A percentile compares a stretch with the other conserved stretches of the same genome.
phyloP scores from a whole-genome alignment of 2,113 vertebrate genomes.

The Podiceps cristatus region DNA sequence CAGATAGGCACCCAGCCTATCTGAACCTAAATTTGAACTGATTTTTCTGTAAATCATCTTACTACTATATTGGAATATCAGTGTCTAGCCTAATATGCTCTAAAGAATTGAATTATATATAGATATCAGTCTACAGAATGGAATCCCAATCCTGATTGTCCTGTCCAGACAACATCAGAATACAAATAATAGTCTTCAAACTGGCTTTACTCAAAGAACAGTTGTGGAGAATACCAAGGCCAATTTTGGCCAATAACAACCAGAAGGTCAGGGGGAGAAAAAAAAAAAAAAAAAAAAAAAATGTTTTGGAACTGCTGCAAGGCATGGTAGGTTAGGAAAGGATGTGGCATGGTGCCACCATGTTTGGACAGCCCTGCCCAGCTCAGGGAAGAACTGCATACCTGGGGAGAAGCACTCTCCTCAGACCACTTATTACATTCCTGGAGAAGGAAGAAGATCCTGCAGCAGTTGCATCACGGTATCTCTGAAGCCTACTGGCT shows the following conservation, averaged over 20 bases:
- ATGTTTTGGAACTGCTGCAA: not conserved
- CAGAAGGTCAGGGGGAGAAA: not conserved
- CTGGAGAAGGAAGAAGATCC: not conserved
- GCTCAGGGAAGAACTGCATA: not conserved
- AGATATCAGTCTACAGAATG: not conserved
- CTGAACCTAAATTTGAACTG: not conserved
- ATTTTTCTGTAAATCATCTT: not conserved
- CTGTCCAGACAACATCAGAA: not conserved
- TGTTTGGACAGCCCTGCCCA: not conserved
- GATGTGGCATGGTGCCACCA: not conserved
- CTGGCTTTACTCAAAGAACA: not conserved
- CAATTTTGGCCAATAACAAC: not conserved
- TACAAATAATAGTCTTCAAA: not conserved
- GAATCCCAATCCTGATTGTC: not conserved
- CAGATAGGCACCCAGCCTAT: not conserved
- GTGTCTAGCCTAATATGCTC: not conserved
- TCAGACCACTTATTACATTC: not conserved
- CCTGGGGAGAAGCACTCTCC: not conserved
- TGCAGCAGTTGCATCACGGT: not conserved
- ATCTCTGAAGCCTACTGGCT: not conserved
- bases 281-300: no score
- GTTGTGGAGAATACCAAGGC: not conserved
- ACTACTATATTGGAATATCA: not conserved
- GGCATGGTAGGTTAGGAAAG: not conserved
- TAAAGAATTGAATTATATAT: not conserved